Conservation (phyloP, 2,888 invertebrate genomes). For the Cryptophagus acutangulus region DNA sequence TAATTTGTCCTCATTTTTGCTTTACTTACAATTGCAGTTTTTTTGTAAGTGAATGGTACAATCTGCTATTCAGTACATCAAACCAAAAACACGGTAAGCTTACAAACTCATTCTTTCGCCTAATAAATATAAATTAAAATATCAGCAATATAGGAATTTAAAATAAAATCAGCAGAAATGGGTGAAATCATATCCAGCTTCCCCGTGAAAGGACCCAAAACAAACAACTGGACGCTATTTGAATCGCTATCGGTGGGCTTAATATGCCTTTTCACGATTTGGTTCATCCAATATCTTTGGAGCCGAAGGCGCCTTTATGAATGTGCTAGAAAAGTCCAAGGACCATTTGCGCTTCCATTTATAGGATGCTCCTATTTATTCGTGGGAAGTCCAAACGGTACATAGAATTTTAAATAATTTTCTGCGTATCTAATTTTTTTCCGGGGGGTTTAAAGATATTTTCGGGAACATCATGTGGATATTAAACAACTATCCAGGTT, state of each 20-base stretch:
- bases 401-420: conserved; percentile 13
- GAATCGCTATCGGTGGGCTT: conserved; percentile 12
- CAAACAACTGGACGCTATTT: background rate
- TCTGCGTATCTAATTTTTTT: background rate
- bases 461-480: conserved; percentile 20
- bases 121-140: too few relatives aligned
- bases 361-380: conserved; percentile 32
- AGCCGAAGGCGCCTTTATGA: conserved; percentile 28
- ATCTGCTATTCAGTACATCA: too few relatives aligned
- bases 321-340: conserved; percentile 24
- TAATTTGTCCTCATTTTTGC: too few relatives aligned
- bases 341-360: conserved; percentile 30
- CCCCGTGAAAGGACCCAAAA: too few relatives aligned
- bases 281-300: conserved; percentile 29
- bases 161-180: too few relatives aligned
- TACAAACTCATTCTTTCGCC: too few relatives aligned
- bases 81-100: too few relatives aligned
- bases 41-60: too few relatives aligned
- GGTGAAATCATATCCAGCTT: background rate
- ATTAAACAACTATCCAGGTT: conserved; percentile 25
- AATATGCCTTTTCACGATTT: conserved; percentile 16
- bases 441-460: conserved; percentile 22
- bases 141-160: too few relatives aligned
- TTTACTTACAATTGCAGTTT: too few relatives aligned
- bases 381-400: conserved; percentile 29